Evolutionary conservation across 2,113 vertebrate species (phyloP), one percentile per base, ranked within the genome.

Genomic region (Pao palembangensis): DNA sequence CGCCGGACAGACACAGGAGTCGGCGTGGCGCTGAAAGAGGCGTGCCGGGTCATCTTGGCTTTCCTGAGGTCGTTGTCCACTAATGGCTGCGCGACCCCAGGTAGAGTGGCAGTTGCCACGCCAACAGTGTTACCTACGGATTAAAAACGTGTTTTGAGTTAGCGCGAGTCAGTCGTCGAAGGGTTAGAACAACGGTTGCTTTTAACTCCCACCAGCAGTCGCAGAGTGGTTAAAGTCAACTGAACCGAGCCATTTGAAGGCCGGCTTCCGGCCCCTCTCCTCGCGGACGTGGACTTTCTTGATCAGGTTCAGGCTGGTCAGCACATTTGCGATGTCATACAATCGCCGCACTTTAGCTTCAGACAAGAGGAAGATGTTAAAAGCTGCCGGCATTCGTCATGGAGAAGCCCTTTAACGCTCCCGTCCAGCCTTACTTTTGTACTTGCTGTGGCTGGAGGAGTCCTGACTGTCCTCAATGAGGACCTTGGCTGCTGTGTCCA

Each of bases 291-390:
- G 92, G 31, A 96, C 92, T 84, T 98, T 97, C 87, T 93, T 93
- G 57, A 98, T 98, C 64, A 96, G 91, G 54, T 66, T 78, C 65
- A 98, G 82, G 86, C 96, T 96, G 69, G 94, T 96, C 84, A 97
- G 87, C 41, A 98, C 94, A 0, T 98, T 98, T 56, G 96, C 95
- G 0, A 98, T 98, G 78, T 98, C 96, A 49, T 98, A 98, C 6
- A 98, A 81, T 28, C 96, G 92, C 21, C 96, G 92, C 71, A 98
- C 94, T 83, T 95, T 98, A 43, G 96, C 96, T 98, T 85, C 31
- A 78, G 65, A 51, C 7, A 28, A 19, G n/a, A 5, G 25, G 4
- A 0, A 16, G 15, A n/a, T 0, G n/a, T 43, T 76, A 31, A 70
- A 48, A 56, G 46, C 20, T 2, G 15, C 15, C 15, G 1, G 6